phyloP scores from a whole-genome alignment of 2,888 invertebrate genomes.

The Polydrusus tereticollis region DNA sequence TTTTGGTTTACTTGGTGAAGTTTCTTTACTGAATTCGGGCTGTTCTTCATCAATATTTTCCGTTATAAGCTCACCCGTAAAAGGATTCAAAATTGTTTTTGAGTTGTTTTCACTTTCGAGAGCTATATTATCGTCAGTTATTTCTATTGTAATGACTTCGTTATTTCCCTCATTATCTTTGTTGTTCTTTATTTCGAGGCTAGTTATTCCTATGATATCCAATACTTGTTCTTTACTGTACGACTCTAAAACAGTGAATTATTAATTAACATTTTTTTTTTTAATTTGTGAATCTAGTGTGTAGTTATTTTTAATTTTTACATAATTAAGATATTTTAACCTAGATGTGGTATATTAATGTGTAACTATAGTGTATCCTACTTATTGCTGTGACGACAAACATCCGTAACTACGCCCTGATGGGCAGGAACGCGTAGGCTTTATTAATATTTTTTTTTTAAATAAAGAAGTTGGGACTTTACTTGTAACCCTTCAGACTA shows the following conservation, averaged over 20 bases:
- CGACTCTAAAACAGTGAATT: not conserved
- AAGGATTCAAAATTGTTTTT: not conserved
- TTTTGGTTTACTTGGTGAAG: not conserved
- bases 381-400: too few relatives aligned
- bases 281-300: too few relatives aligned
- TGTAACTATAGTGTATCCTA: too few relatives aligned
- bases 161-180: not conserved
- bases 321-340: too few relatives aligned
- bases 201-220: not conserved
- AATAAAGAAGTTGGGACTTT: too few relatives aligned
- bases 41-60: not conserved
- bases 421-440: too few relatives aligned
- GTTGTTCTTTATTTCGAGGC: not conserved
- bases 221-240: not conserved
- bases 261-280: too few relatives aligned
- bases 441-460: too few relatives aligned
- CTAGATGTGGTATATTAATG: too few relatives aligned
- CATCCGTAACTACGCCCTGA: too few relatives aligned
- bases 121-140: not conserved
- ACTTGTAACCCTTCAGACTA: too few relatives aligned
- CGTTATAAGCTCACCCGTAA: not conserved
- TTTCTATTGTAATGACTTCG: conserved; percentile 6
- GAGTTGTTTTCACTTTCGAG: not conserved
- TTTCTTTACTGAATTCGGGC: not conserved
- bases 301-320: too few relatives aligned